A percentile compares a stretch with the other conserved stretches of the same genome.
These are phyloP conservation scores for Australoheros scitulus DNA, from an alignment of 2,113 vertebrate genomes.

Conservation along the genomic window DNA sequence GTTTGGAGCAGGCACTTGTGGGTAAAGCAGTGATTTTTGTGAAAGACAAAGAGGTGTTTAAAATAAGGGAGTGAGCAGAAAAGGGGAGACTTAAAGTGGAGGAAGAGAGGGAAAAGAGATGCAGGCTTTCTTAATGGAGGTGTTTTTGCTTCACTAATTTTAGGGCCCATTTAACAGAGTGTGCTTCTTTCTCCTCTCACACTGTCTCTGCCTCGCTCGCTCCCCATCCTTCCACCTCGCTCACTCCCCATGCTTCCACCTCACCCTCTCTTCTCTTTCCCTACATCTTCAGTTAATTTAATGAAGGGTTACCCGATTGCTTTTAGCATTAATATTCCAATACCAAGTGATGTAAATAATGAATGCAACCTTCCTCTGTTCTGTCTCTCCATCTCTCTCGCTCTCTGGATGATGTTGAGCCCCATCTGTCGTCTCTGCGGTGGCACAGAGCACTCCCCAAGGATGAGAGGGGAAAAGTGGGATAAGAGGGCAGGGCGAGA, in stretches of 20 bases:
- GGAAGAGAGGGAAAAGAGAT: constrained; percentile 52
- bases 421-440: constrained; percentile 79
- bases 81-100: constrained; percentile 53
- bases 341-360: constrained; percentile 85
- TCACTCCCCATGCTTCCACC: constrained; percentile 28
- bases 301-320: constrained; percentile 82
- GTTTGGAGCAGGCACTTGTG: constrained; percentile 66
- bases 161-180: constrained; percentile 81
- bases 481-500: constrained; percentile 56
- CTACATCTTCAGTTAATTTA: constrained; percentile 81
- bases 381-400: constrained; percentile 55
- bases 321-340: constrained; percentile 94
- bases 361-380: constrained; percentile 75
- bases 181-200: constrained; percentile 51
- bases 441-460: constrained; percentile 74
- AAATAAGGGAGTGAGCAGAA: constrained; percentile 44
- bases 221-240: constrained; percentile 40
- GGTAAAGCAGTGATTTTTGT: constrained; percentile 73
- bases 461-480: constrained; percentile 66
- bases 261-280: constrained; percentile 43
- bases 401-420: constrained; percentile 79
- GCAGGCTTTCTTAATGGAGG: constrained; percentile 79
- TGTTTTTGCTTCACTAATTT: constrained; percentile 86
- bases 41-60: constrained; percentile 59
- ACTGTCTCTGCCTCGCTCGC: constrained; percentile 24